Percentiles rank a stretch among this genome's conserved stretches.
Conservation (phyloP, 2,797 vertebrate species). For the Threskiornis aethiopicus region DNA sequence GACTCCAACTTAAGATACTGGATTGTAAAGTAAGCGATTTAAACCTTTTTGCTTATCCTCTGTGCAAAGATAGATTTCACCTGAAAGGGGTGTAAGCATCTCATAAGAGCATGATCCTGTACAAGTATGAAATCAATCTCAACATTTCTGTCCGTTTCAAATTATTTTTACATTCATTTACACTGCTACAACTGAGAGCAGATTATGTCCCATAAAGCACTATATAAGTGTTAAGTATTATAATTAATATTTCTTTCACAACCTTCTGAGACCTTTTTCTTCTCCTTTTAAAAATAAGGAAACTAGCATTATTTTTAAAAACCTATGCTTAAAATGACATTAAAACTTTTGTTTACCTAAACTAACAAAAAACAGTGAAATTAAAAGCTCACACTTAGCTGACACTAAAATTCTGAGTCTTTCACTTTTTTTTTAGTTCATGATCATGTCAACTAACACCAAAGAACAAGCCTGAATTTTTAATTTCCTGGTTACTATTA, state of each 20-base stretch:
- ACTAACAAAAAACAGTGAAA: constrained; percentile 43
- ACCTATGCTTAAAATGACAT: not conserved
- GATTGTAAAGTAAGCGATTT: not conserved
- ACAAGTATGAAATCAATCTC: not conserved
- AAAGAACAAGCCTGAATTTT: constrained; percentile 2
- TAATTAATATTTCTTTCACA: not conserved
- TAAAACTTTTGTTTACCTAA: not conserved
- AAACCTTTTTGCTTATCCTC: not conserved
- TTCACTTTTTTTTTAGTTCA: not conserved
- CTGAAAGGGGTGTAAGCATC: not conserved
- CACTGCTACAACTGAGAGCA: not conserved
- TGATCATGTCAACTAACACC: not conserved
- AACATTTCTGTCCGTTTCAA: not conserved
- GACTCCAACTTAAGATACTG: not conserved
- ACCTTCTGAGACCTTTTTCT: not conserved
- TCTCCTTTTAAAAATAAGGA: constrained; percentile 23
- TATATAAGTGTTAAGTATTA: not conserved
- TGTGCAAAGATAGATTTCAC: not conserved
- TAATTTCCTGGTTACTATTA: constrained; percentile 28
- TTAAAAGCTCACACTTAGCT: not conserved
- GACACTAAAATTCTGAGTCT: not conserved
- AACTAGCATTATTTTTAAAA: not conserved
- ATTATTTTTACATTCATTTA: constrained; percentile 22
- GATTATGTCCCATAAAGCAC: not conserved
- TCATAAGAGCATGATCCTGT: not conserved